A percentile compares a stretch with the other conserved stretches of the same genome.
Evolutionary conservation across 2,888 invertebrate species (phyloP).

Genomic region (Lydus trimaculatus): DNA sequence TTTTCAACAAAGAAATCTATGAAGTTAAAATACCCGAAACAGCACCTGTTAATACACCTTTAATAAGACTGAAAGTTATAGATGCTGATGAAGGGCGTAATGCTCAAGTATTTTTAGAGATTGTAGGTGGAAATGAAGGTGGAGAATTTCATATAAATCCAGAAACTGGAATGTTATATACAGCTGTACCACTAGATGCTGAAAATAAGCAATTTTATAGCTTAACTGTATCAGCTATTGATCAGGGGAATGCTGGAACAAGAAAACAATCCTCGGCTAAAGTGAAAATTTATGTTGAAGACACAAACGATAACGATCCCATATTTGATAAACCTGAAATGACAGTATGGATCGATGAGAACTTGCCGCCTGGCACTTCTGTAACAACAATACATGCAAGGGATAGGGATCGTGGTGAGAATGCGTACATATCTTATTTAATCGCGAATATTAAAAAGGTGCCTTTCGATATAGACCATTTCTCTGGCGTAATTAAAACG

Average conservation of each 20-base stretch:
- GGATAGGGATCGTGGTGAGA: slow-evolving; percentile 92
- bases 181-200: slow-evolving; percentile 82
- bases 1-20: slow-evolving; percentile 86
- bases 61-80: slow-evolving; percentile 85
- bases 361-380: slow-evolving; percentile 83
- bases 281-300: slow-evolving; percentile 86
- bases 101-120: slow-evolving; percentile 84
- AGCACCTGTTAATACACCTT: slow-evolving; percentile 86
- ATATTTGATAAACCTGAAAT: slow-evolving; percentile 77
- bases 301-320: slow-evolving; percentile 95
- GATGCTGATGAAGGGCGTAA: slow-evolving; percentile 84
- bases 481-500: slow-evolving; percentile 88
- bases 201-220: slow-evolving; percentile 85
- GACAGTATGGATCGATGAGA: slow-evolving; percentile 83
- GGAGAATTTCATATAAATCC: slow-evolving; percentile 88
- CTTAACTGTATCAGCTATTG: slow-evolving; percentile 87
- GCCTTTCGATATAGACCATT: slow-evolving; percentile 96
- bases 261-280: slow-evolving; percentile 89
- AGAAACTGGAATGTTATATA: slow-evolving; percentile 88
- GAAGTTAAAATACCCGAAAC: slow-evolving; percentile 88
- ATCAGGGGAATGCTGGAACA: slow-evolving; percentile 83
- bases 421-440: slow-evolving; percentile 94
- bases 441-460: slow-evolving; percentile 89
- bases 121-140: slow-evolving; percentile 91
- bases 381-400: slow-evolving; percentile 86